Conservation (phyloP, 23 tunicate species). For the Trididemnum miniatum region DNA sequence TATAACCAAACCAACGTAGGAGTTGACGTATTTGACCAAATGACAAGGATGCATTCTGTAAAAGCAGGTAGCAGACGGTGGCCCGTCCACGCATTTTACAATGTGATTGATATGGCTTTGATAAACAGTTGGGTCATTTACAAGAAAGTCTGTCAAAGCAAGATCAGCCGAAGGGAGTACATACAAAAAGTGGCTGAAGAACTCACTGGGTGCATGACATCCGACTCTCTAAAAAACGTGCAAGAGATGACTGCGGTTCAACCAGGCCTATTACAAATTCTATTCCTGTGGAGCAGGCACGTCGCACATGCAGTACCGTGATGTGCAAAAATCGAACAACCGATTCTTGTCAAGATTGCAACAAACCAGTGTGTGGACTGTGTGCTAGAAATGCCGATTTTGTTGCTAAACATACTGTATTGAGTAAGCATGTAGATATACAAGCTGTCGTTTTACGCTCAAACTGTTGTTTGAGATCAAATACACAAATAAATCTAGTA, state of each 20-base stretch:
- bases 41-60: too few relatives aligned
- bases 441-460: background rate
- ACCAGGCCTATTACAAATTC: constrained; percentile 3
- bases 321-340: background rate
- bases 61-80: too few relatives aligned
- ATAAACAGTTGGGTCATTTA: too few relatives aligned
- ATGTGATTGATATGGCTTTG: too few relatives aligned
- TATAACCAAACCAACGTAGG: too few relatives aligned
- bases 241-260: constrained; percentile 14
- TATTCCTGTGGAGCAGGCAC: background rate
- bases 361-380: background rate
- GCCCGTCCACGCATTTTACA: too few relatives aligned
- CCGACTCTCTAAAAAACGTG: background rate
- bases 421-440: background rate
- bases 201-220: constrained; percentile 6
- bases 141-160: too few relatives aligned
- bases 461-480: background rate
- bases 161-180: too few relatives aligned
- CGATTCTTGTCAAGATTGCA: background rate
- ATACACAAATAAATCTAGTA: background rate
- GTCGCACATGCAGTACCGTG: too few relatives aligned
- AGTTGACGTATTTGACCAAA: too few relatives aligned
- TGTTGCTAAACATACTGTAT: background rate
- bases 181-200: constrained; percentile 31
- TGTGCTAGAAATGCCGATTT: too few relatives aligned